These are phyloP conservation scores for Aratinga solstitialis DNA, from an alignment of 2,797 vertebrate genomes.

Conservation along the genomic window DNA sequence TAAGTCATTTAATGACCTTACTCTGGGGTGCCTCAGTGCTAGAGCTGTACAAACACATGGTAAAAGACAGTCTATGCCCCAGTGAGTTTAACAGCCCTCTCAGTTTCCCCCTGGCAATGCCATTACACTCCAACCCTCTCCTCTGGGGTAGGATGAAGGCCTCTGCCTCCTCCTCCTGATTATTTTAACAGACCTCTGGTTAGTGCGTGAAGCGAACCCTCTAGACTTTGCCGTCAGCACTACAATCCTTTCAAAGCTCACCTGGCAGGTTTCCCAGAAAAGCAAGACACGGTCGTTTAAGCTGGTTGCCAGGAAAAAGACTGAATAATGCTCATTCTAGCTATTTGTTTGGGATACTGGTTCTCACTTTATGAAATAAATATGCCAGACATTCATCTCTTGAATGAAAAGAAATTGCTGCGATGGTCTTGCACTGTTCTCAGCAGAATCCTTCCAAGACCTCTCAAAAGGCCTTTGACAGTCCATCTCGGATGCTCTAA, in stretches of 20 bases:
- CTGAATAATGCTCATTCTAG: constrained; percentile 71
- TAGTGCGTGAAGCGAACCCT: constrained; percentile 19
- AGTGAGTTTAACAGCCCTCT: constrained; percentile 16
- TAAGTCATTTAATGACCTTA: constrained; percentile 11
- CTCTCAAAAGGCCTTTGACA: background rate
- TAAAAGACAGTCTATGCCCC: constrained; percentile 20
- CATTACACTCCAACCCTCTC: background rate
- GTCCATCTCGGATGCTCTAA: background rate
- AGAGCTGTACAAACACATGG: background rate
- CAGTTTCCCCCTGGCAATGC: background rate
- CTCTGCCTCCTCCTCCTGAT: constrained; percentile 16
- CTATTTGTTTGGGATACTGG: constrained; percentile 72
- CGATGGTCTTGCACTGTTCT: background rate
- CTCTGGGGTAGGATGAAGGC: constrained; percentile 9
- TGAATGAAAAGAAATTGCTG: constrained; percentile 66
- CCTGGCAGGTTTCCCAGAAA: constrained; percentile 77
- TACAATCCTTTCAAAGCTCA: constrained; percentile 64
- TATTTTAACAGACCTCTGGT: constrained; percentile 52
- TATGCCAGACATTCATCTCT: constrained; percentile 56
- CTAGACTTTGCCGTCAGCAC: constrained; percentile 41
- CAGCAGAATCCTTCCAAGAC: background rate
- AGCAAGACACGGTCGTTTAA: constrained; percentile 67
- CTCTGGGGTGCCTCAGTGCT: background rate
- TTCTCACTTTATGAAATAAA: constrained; percentile 76
- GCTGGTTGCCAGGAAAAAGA: constrained; percentile 72